phyloP scores from a whole-genome alignment of 2,797 vertebrate species.

The Rhabdophis nuchalis region DNA sequence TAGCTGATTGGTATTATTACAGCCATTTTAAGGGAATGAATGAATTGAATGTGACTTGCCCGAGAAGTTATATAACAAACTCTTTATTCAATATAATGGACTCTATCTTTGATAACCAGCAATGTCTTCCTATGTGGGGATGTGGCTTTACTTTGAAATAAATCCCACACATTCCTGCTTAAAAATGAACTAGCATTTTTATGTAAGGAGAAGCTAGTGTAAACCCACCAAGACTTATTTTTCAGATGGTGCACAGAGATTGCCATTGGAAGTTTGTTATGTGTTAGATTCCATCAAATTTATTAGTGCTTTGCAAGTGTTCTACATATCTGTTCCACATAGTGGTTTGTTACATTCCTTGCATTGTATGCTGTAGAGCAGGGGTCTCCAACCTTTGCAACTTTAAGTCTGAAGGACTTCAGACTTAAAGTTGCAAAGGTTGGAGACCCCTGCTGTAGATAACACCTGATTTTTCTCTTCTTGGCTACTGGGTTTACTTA shows the following conservation, averaged over 20 bases:
- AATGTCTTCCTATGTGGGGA: background rate
- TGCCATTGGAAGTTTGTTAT: background rate
- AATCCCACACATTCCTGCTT: background rate
- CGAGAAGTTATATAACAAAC: background rate
- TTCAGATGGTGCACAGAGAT: background rate
- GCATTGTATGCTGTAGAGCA: background rate
- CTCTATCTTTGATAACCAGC: background rate
- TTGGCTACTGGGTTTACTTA: background rate
- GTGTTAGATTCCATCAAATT: background rate
- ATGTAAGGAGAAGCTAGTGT: background rate
- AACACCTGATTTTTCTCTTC: background rate
- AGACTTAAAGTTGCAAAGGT: too few relatives aligned
- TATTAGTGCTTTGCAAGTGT: background rate
- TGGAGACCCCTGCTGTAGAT: too few relatives aligned
- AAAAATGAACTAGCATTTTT: too few relatives aligned
- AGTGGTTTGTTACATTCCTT: background rate
- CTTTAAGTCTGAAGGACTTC: too few relatives aligned
- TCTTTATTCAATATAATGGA: background rate
- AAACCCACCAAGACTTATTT: background rate
- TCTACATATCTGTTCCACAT: background rate
- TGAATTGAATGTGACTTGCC: background rate
- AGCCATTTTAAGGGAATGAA: background rate
- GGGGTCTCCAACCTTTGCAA: too few relatives aligned
- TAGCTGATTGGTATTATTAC: background rate
- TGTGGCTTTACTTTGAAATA: background rate